Evolutionary conservation across 2,797 vertebrate genomes (phyloP), one percentile per base, ranked within the genome.

Genomic region (Argentina silus): DNA sequence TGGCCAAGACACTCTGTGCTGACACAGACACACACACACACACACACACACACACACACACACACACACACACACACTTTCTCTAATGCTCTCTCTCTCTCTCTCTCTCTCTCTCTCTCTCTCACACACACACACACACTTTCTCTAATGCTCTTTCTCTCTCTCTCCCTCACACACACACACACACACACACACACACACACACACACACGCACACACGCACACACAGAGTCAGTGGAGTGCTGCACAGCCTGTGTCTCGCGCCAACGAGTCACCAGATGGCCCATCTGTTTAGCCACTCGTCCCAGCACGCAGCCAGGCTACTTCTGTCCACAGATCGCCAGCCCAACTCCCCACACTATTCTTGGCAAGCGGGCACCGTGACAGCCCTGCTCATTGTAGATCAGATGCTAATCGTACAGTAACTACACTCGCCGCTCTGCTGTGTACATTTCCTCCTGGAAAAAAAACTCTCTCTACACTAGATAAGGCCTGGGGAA

Each of bases 201-300:
- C 45, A 47, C 67, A 55, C 19, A 45, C n/a, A 15, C 23, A 67
- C 64, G 51, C 66, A 62, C 66, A 42, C 42, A 42, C 66, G 14
- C 59, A 1, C 71, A 17, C 48, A 17, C 69, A 79, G 80, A 48
- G 47, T 8, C 55, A 7, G 15, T 56, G 55, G 15, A 19, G 15
- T n/a, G 3, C 81, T 88, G 79, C 87, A 78, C 80, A 81, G 81
- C 83, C 87, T 84, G 86, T 74, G 84, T 86, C 84, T 82, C 12
- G 14, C 88, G 90, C 91, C 88, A 91, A 85, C 80, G 14, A 76
- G 81, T 85, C 84, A 85, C 86, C 89, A 92, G 90, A 90, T 88
- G 88, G 89, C 83, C 93, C 92, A 91, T 94, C 92, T 94, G 93
- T 80, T 93, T 87, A 66, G 75, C 84, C 85, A 85, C 84, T 81